Percentiles rank a stretch among this genome's conserved stretches.
phyloP scores from a whole-genome alignment of 2,888 invertebrate genomes.

The Tenthredo scrophulariae region DNA sequence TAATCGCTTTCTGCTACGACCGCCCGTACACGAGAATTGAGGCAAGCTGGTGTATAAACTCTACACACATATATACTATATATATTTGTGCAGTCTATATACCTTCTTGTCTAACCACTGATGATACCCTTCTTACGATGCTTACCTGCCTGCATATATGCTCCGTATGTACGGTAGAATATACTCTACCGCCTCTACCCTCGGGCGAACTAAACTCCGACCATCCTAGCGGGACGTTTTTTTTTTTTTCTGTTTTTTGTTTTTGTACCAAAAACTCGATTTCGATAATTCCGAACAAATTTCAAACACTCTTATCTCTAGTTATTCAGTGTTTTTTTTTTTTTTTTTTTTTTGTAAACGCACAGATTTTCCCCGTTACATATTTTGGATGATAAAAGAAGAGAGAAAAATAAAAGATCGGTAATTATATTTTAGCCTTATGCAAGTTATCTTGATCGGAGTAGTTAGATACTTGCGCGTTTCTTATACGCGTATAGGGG shows the following conservation, averaged over 20 bases:
- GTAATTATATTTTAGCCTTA: neutral
- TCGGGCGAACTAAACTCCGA: slow-evolving; percentile 5
- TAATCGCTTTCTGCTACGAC: slow-evolving; percentile 63
- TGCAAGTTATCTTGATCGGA: neutral
- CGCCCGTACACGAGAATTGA: slow-evolving; percentile 25
- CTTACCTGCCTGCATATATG: slow-evolving; percentile 5
- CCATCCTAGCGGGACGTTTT: neutral
- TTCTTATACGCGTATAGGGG: neutral
- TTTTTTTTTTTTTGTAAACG: neutral
- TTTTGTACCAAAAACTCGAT: neutral
- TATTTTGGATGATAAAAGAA: too few relatives aligned
- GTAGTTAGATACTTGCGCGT: neutral
- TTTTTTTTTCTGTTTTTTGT: neutral
- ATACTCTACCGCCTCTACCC: slow-evolving; percentile 22
- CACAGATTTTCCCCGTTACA: too few relatives aligned
- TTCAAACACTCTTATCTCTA: neutral
- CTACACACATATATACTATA: neutral
- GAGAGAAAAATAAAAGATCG: neutral
- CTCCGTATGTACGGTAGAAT: slow-evolving; percentile 26
- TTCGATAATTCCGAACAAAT: neutral
- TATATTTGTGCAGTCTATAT: neutral
- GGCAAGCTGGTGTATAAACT: neutral
- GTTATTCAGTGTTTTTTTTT: neutral
- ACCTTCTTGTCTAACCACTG: slow-evolving; percentile 33
- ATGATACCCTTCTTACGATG: slow-evolving; percentile 38